Conservation (phyloP, 2,797 vertebrate species). For the Nyctalus aviator region DNA sequence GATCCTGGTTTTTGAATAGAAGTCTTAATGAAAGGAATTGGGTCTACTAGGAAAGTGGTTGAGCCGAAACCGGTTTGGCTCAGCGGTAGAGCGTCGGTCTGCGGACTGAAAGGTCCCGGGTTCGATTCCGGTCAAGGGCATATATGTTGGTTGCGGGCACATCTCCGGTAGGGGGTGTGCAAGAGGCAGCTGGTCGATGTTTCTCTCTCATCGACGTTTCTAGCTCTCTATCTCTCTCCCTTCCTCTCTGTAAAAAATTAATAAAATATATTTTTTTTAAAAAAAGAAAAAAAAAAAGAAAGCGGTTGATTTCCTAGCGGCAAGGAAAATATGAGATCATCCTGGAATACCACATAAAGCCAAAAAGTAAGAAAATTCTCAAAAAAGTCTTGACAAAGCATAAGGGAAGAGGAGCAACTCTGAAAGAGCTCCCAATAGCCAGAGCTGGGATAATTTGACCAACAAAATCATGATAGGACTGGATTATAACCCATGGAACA, state of each 20-base stretch:
- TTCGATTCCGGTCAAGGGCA: too few relatives aligned
- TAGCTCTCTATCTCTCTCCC: too few relatives aligned
- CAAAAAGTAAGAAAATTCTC: not conserved
- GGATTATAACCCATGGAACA: not conserved
- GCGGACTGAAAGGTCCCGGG: too few relatives aligned
- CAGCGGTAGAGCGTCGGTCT: too few relatives aligned
- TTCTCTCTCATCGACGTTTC: too few relatives aligned
- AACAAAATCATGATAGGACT: conserved; percentile 6
- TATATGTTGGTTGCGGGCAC: too few relatives aligned
- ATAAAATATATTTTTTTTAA: too few relatives aligned
- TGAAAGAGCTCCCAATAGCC: not conserved
- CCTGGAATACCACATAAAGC: not conserved
- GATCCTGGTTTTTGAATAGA: conserved; percentile 1
- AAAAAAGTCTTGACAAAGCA: not conserved
- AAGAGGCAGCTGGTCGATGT: too few relatives aligned
- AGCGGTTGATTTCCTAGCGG: not conserved
- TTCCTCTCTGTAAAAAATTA: too few relatives aligned
- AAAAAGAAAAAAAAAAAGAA: not conserved
- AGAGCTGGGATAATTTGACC: not conserved
- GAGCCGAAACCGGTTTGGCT: too few relatives aligned
- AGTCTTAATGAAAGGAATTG: not conserved
- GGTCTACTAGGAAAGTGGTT: not conserved
- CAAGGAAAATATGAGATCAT: not conserved
- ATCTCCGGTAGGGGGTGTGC: too few relatives aligned
- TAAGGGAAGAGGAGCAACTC: not conserved